Evolutionary conservation across 1,140 invertebrate genomes (phyloP), one percentile per base, ranked within the genome.

Genomic region (Euwallacea fornicatus): DNA sequence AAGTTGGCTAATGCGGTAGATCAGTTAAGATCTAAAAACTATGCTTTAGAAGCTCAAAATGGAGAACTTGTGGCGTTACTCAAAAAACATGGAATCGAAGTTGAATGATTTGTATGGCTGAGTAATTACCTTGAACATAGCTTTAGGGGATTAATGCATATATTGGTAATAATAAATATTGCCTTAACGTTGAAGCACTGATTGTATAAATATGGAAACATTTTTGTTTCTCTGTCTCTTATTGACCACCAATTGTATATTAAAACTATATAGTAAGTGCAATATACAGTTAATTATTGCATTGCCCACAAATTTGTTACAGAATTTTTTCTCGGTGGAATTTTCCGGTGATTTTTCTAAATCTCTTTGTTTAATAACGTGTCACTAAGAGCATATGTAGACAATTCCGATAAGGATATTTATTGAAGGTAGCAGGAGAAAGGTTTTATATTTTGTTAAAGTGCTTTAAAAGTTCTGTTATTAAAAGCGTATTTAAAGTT

Each of bases 11-110:
- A 75, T 65, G 73, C 73, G 55, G 53, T 81, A 7, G 81, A 81
- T 50, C 66, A 74, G n/a, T 44, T 81, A 7, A 78, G 78, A 70
- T 73, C 74, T 15, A 76, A 77, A 77, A 81, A 79, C 72, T 56
- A 50, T 15, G 58, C 65, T 50, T 74, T 82, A 41, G 77, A 79
- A 71, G 59, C 70, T 59, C 80, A 82, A 71, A 82, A 82, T 74
- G 77, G 71, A 68, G 73, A 76, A 63, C 71, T 81, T 13, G 68
- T 74, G 47, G 78, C 80, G 15, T 56, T 81, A 13, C 69, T 82
- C 56, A 78, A 80, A 71, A 74, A 76, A 62, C 73, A 79, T 58
- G 78, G 79, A 42, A 74, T 81, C 1, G 71, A 72, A 3, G 50
- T 72, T 65, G 46, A 62, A 43, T 8, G 46, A 62, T 21, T 16